phyloP scores from a whole-genome alignment of 2,113 vertebrate genomes.

The Steatornis caripensis region DNA sequence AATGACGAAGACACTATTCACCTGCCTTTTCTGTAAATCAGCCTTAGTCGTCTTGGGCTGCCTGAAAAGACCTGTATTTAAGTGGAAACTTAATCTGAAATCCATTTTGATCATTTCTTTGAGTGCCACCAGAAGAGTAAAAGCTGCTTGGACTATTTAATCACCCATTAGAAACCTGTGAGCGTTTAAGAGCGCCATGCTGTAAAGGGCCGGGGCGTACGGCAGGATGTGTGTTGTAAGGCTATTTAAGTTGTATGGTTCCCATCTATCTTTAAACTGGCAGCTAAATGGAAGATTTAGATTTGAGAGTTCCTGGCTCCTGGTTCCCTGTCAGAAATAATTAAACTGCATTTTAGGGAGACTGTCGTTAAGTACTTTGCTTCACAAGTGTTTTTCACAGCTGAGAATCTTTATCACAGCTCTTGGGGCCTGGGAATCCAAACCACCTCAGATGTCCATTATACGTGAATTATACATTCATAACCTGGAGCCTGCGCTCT shows the following conservation, averaged over 20 bases:
- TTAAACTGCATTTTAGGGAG: slow-evolving; percentile 9
- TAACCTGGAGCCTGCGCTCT: not conserved
- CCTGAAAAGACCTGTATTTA: not conserved
- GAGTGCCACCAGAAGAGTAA: slow-evolving; percentile 46
- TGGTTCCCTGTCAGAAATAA: slow-evolving; percentile 33
- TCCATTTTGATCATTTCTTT: slow-evolving; percentile 25
- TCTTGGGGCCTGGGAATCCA: not conserved
- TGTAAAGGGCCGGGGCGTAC: not conserved
- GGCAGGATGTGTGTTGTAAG: not conserved
- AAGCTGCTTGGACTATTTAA: slow-evolving; percentile 34
- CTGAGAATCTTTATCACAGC: not conserved
- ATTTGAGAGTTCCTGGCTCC: not conserved
- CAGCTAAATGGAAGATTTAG: not conserved
- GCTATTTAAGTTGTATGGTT: not conserved
- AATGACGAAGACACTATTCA: not conserved
- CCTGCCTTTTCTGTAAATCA: not conserved
- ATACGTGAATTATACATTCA: not conserved
- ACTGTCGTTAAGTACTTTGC: not conserved
- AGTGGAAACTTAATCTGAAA: slow-evolving; percentile 22
- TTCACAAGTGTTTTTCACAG: slow-evolving; percentile 13
- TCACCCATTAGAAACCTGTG: slow-evolving; percentile 29
- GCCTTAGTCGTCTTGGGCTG: not conserved
- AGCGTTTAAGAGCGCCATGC: not conserved
- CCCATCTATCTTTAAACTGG: slow-evolving; percentile 15
- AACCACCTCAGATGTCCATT: not conserved